Conservation (phyloP, 2,113 vertebrate genomes). For the Pangasianodon gigas region DNA sequence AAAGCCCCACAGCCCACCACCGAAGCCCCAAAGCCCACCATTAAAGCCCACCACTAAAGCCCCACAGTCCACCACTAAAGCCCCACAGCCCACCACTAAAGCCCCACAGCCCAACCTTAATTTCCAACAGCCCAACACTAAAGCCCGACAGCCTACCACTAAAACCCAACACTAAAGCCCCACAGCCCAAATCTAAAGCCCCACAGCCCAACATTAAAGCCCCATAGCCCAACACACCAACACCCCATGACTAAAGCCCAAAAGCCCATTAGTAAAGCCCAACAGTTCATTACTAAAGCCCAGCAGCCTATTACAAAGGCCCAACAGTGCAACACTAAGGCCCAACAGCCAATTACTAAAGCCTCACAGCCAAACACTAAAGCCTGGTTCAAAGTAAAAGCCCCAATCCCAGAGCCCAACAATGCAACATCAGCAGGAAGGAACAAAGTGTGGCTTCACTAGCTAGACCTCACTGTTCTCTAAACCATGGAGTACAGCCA, state of each 20-base stretch:
- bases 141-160: neutral
- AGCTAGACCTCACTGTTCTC: neutral
- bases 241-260: conserved; percentile 38
- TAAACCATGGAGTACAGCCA: neutral
- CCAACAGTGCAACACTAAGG: conserved; percentile 35
- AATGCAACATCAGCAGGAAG: conserved; percentile 11
- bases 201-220: neutral
- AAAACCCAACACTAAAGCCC: conserved; percentile 30
- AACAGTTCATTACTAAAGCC: conserved; percentile 24
- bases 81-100: neutral
- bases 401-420: neutral
- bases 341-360: too few relatives aligned
- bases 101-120: neutral
- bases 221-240: conserved; percentile 31
- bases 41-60: conserved; percentile 15
- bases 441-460: conserved; percentile 33
- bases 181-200: conserved; percentile 53
- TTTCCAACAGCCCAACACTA: neutral
- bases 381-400: neutral
- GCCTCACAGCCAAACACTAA: neutral
- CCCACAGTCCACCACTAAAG: too few relatives aligned
- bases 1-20: conserved; percentile 49
- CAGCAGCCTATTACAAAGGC: conserved; percentile 46
- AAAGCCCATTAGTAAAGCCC: neutral
- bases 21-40: conserved; percentile 8